Conservation (phyloP, 1,140 invertebrate genomes). For the Kradibia gibbosae region DNA sequence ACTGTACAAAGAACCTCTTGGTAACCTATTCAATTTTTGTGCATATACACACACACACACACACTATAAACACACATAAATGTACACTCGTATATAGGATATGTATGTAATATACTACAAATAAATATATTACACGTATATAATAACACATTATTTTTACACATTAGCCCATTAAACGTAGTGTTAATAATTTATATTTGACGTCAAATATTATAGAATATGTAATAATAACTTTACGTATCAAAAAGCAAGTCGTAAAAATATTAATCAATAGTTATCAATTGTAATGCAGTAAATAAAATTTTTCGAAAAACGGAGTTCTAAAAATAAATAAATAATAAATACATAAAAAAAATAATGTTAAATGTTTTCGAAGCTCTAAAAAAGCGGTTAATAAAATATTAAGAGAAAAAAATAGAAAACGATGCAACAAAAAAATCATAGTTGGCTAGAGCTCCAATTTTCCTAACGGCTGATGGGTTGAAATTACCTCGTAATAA, state of each 20-base stretch:
- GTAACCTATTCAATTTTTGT: background rate
- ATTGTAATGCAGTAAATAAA: background rate
- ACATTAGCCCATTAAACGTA: background rate
- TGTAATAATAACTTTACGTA: background rate
- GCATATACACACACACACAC: background rate
- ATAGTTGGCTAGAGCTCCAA: background rate
- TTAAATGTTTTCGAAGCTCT: background rate
- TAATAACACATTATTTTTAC: too few species aligned
- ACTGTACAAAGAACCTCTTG: background rate
- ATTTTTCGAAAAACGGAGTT: background rate
- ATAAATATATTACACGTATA: background rate
- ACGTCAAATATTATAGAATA: background rate
- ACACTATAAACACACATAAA: background rate
- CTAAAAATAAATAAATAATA: background rate
- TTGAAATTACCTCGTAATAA: too few species aligned
- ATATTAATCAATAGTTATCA: background rate
- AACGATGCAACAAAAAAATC: background rate
- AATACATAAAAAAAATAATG: too few species aligned
- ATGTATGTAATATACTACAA: background rate
- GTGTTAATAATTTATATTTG: background rate
- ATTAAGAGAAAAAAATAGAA: background rate
- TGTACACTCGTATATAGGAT: background rate
- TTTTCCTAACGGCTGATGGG: too few species aligned
- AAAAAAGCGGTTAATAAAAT: background rate
- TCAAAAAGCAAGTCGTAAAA: background rate